Conservation (phyloP, 2,113 vertebrate genomes). For the Phaethon lepturus region DNA sequence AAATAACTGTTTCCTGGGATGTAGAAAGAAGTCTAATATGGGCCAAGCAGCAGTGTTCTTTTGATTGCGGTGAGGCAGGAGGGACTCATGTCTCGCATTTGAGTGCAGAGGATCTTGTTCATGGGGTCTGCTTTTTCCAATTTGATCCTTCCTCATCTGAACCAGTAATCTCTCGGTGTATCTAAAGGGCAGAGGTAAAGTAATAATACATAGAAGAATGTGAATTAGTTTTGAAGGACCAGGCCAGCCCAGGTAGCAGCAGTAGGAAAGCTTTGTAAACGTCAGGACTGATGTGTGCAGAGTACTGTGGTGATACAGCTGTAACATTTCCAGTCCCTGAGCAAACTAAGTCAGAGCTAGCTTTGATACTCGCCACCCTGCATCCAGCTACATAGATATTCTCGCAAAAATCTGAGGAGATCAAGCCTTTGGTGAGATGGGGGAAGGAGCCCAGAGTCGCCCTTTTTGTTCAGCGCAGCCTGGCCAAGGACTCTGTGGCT, state of each 20-base stretch:
- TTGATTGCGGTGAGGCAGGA: background rate
- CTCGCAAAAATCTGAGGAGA: background rate
- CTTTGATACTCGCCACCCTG: background rate
- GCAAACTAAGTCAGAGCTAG: background rate
- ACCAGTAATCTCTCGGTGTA: fast-evolving
- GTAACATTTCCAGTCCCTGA: background rate
- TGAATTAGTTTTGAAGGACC: background rate
- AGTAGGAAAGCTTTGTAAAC: background rate
- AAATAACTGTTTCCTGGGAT: background rate
- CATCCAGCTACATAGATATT: background rate
- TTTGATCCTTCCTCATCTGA: background rate
- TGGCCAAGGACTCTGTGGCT: background rate
- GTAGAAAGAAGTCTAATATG: background rate
- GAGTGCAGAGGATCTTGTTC: background rate
- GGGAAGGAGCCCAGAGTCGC: background rate
- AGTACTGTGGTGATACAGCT: background rate
- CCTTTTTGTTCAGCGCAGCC: background rate
- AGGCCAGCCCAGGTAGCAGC: background rate
- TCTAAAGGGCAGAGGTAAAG: background rate
- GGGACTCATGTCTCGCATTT: background rate
- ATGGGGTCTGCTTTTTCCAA: background rate
- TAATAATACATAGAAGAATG: background rate
- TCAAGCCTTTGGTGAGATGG: background rate
- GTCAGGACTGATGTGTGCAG: background rate
- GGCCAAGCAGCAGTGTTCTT: background rate